A percentile compares a stretch with the other conserved stretches of the same genome.
Evolutionary conservation across 2,113 vertebrate genomes (phyloP).

Genomic region (Sula dactylatra): DNA sequence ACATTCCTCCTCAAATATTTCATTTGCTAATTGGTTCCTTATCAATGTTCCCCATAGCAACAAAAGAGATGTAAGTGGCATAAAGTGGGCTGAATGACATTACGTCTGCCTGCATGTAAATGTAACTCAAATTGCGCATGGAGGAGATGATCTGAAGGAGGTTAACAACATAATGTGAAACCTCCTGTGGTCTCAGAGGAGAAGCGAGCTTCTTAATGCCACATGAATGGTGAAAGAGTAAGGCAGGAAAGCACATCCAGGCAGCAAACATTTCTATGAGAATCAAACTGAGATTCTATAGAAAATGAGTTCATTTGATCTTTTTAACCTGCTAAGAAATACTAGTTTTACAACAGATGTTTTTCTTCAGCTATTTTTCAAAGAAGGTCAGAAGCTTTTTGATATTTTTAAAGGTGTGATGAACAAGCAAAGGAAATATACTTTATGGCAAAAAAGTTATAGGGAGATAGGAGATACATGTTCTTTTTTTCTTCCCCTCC

Average conservation of each 20-base stretch:
- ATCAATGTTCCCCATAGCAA: constrained; percentile 47
- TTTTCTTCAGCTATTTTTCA: not conserved
- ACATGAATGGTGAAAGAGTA: not conserved
- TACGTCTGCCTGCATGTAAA: constrained; percentile 26
- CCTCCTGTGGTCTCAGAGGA: not conserved
- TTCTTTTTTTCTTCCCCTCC: not conserved
- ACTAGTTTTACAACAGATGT: not conserved
- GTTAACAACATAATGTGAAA: not conserved
- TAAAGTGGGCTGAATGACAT: constrained; percentile 23
- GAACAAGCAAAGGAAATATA: not conserved
- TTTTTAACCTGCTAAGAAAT: not conserved
- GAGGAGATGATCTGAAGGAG: constrained; percentile 13
- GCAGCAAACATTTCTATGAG: not conserved
- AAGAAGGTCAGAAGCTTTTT: not conserved
- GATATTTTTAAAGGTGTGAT: not conserved
- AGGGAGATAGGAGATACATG: not conserved
- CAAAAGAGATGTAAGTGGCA: constrained; percentile 16
- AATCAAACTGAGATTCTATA: not conserved
- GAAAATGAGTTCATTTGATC: not conserved
- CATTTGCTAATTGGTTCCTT: constrained; percentile 45
- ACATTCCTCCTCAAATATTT: not conserved
- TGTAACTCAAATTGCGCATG: not conserved
- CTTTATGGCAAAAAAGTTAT: not conserved
- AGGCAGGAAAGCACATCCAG: not conserved
- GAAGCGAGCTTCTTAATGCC: not conserved